phyloP scores from a whole-genome alignment of 2,113 vertebrate species.

The Gymnorhina tibicen region DNA sequence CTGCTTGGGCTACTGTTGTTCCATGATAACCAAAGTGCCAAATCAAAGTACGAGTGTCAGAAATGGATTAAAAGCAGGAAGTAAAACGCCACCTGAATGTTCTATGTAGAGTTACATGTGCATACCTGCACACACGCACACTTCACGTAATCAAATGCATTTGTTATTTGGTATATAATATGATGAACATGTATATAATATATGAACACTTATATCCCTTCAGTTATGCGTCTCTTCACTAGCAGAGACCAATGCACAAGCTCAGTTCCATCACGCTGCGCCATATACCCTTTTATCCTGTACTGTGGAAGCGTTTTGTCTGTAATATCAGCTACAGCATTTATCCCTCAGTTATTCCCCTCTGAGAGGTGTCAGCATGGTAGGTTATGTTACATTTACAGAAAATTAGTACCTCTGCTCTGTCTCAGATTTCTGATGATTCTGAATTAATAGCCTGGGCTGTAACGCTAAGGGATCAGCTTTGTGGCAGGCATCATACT shows the following conservation, averaged over 20 bases:
- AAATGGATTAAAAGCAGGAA: background rate
- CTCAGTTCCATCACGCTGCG: background rate
- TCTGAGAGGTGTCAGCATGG: background rate
- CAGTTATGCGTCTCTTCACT: background rate
- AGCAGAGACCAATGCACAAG: background rate
- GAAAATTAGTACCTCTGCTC: background rate
- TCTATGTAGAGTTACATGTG: background rate
- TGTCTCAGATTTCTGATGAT: conserved; percentile 1
- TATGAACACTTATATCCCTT: background rate
- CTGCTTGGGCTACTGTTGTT: background rate
- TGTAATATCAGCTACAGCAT: background rate
- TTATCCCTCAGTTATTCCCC: background rate
- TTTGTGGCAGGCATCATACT: background rate
- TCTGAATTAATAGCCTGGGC: background rate
- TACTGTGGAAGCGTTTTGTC: background rate
- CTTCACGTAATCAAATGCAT: background rate
- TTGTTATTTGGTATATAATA: background rate
- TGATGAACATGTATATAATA: background rate
- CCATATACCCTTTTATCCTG: background rate
- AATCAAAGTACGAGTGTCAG: rapidly evolving
- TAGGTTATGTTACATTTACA: background rate
- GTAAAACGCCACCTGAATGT: background rate
- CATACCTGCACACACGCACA: background rate
- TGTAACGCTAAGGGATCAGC: background rate
- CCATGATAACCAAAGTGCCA: background rate